Evolutionary conservation across 2,113 vertebrate species (phyloP).

Genomic region (Hystrix cristata): DNA sequence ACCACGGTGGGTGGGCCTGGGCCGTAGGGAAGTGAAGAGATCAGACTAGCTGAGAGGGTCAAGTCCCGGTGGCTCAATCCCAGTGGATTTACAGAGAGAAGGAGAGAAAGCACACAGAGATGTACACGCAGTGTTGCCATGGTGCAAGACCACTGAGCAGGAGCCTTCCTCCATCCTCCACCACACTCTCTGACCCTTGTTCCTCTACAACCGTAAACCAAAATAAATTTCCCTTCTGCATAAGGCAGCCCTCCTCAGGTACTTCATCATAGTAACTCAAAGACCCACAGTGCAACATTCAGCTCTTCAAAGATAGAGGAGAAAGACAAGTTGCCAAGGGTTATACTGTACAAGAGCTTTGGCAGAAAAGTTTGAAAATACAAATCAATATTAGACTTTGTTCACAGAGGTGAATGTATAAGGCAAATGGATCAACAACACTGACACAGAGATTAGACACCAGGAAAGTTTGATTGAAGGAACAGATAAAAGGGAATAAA

Average conservation of each 20-base stretch:
- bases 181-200: neutral
- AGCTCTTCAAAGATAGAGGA: neutral
- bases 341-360: neutral
- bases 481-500: neutral
- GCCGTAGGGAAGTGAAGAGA: neutral
- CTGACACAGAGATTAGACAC: neutral
- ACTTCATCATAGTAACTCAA: neutral
- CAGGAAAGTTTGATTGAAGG: neutral
- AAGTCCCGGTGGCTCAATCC: neutral
- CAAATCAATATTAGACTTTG: neutral
- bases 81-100: neutral
- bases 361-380: constrained; percentile 15
- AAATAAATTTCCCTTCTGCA: neutral
- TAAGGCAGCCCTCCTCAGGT: neutral
- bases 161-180: neutral
- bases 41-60: neutral
- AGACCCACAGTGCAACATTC: neutral
- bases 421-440: neutral
- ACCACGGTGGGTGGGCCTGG: neutral
- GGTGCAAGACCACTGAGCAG: neutral
- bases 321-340: neutral
- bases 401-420: neutral
- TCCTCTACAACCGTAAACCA: neutral
- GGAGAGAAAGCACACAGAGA: neutral
- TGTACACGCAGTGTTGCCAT: no score